Base-by-base conservation (phyloP, 2,888 invertebrate species). In the Anodontia alba region DNA sequence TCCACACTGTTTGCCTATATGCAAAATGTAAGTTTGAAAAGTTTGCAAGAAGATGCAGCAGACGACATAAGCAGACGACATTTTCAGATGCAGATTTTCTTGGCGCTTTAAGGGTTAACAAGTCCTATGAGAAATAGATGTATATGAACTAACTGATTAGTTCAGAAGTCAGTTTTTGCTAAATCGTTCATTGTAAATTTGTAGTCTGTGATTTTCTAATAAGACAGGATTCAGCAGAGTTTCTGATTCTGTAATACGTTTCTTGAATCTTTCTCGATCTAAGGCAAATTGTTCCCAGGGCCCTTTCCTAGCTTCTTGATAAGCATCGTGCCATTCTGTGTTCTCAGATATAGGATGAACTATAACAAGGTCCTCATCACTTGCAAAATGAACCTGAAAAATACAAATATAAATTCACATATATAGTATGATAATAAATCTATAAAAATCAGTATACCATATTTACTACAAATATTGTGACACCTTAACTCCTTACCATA, bases 281-380 rank as follows among this genome's bases (percentile, higher is more conserved):
- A 90, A 73, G 17, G 88, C 91, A 78, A 80, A 89, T 71, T 91
- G 87, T 69, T 90, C 90, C 92, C 92, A 92, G 0, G 86, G 91
- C 36, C 91, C 91, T 84, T 87, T 91, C 2, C 92, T 80, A 8
- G 90, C 89, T 67, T 88, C 84, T 76, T 82, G 78, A 73, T 90
- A 90, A 5, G 89, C 91, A 17, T 88, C 73, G n/a, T 81, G 70
- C 89, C 90, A 90, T 0, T 84, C 79, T 26, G 84, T 72, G 69
- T 87, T 87, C 36, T 46, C 46, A 17, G 54, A 26, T 8, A 54
- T n/a, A 8, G 68, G 83, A 80, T 89, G 87, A 33, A 89, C 81
- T 51, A 78, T 79, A 1, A 78, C 68, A 0, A 91, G 68, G 26
- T 83, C 71, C 10, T 86, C 80, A n/a, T 87, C 88, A 23, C 78